A percentile compares a stretch with the other conserved stretches of the same genome.
Conservation (phyloP, 1,140 invertebrate genomes). For the Stegodyphus dumicola region DNA sequence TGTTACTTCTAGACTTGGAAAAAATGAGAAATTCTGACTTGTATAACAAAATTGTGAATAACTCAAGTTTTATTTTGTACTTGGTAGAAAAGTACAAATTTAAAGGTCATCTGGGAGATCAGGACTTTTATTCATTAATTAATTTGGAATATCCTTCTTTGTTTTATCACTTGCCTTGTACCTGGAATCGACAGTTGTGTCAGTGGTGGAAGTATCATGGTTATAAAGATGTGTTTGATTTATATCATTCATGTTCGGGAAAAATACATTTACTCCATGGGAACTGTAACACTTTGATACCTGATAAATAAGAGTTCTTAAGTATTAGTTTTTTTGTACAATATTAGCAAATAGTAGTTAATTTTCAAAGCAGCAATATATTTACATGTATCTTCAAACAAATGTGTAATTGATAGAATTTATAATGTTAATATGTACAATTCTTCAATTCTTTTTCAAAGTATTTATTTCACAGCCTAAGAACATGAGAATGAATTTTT, state of each 20-base stretch:
- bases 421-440: no score
- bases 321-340: neutral
- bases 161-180: conserved; percentile 82
- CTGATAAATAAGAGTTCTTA: conserved; percentile 28
- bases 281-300: conserved; percentile 70
- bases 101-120: conserved; percentile 85
- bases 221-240: conserved; percentile 80
- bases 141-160: conserved; percentile 79
- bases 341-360: neutral
- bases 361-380: no score
- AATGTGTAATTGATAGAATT: no score
- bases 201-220: conserved; percentile 86
- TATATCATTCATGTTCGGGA: conserved; percentile 81
- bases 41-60: conserved; percentile 73
- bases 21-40: conserved; percentile 75
- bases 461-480: no score
- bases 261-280: conserved; percentile 83
- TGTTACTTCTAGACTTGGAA: conserved; percentile 80
- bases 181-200: conserved; percentile 87
- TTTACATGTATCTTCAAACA: no score
- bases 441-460: no score
- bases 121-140: conserved; percentile 87
- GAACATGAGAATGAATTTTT: no score
- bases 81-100: conserved; percentile 78
- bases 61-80: conserved; percentile 71